Base-by-base conservation (phyloP, 2,113 vertebrate genomes). In the Strix uralensis region DNA sequence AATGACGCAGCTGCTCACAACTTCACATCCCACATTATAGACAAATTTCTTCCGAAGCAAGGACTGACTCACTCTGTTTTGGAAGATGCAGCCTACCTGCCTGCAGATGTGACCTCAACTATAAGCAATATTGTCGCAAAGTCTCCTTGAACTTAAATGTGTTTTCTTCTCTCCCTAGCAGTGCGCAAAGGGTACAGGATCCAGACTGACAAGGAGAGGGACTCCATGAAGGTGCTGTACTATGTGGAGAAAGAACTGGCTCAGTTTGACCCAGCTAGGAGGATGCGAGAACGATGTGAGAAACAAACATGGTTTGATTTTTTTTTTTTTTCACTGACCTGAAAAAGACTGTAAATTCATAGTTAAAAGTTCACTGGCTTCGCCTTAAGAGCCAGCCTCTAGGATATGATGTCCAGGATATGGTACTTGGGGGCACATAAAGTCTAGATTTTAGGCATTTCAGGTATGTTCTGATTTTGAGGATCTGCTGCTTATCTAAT, bases 181-280 rank as follows among this genome's bases (percentile, higher is more conserved):
- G 99, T 99, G 94, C 97, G 97, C 95, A 99, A 99, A 98, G 99
- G 99, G 38, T 99, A 99, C 97, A 98, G 98, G 92, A 98, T 99
- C 97, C 99, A 99, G 95, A 42, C 98, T n/a, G 98, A 98, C 98
- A 99, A 99, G 97, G 97, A 99, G 86, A 98, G 98, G 95, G 99
- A 99, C 94, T 99, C 99, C 96, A 98, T 99, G 99, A 99, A 99
- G 98, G 98, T 99, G 97, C 97, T 99, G 79, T 99, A 99, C 98
- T 99, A 99, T 86, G 97, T 99, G 1, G 99, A 99, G 98, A 99
- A 99, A 95, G 99, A 99, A 96, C 96, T 99, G 98, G 98, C 98
- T 94, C 98, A 99, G 96, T 98, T 99, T 96, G 99, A 99, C 73
- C 98, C 98, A 57, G 94, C 98, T 91, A 98, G 98, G 96, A 98